Evolutionary conservation across 2,113 vertebrate genomes (phyloP).

Genomic region (Ranitomeya imitator): DNA sequence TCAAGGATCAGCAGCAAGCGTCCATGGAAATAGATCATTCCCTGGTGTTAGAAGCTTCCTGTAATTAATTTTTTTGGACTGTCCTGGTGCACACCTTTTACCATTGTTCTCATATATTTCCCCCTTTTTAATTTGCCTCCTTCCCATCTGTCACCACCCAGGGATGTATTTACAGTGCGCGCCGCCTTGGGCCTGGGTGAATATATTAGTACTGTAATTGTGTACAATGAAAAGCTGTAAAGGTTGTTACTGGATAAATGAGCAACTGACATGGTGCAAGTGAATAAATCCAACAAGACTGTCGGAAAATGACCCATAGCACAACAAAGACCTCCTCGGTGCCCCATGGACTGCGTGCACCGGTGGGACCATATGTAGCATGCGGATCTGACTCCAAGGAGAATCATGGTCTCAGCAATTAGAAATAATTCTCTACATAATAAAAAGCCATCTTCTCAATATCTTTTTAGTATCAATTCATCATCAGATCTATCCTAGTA

Average conservation of each 20-base stretch:
- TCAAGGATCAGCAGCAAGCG: background rate
- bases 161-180: background rate
- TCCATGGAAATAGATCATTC: background rate
- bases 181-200: background rate
- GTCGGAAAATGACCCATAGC: background rate
- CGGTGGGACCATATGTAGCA: no score
- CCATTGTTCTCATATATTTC: conserved; percentile 8
- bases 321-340: background rate
- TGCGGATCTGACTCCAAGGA: no score
- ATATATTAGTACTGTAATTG: conserved; percentile 28
- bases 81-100: background rate
- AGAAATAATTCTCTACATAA: no score
- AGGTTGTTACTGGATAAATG: background rate
- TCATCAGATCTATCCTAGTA: background rate
- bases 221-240: conserved; percentile 7
- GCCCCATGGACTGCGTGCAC: no score
- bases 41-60: background rate
- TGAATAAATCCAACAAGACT: background rate
- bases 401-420: no score
- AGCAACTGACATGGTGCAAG: background rate
- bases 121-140: background rate
- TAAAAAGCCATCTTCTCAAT: background rate
- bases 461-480: background rate
- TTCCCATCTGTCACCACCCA: conserved; percentile 18
- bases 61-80: background rate